Conservation (phyloP, 2,888 invertebrate genomes). For the Exocentrus adspersus region DNA sequence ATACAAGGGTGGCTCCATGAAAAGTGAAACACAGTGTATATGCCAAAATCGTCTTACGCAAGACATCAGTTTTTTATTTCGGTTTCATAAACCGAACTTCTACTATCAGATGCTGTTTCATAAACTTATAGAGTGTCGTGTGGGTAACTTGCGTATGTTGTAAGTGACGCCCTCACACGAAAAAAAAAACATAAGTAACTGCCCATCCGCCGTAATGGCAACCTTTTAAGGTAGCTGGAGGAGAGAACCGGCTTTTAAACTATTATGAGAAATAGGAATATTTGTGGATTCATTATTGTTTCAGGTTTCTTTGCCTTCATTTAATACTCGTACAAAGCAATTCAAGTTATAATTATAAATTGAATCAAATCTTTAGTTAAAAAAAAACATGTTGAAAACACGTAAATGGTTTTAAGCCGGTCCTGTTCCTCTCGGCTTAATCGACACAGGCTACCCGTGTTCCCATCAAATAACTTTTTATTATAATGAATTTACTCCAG, state of each 20-base stretch:
- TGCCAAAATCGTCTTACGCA: constrained; percentile 26
- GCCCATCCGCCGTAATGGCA: constrained; percentile 16
- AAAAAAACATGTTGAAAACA: too few species aligned
- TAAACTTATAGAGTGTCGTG: constrained; percentile 32
- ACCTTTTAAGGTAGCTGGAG: constrained; percentile 10
- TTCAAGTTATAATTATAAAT: too few species aligned
- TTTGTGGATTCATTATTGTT: too few species aligned
- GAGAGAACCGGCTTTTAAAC: constrained; percentile 8
- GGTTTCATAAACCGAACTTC: constrained; percentile 35
- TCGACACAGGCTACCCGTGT: constrained; percentile 26
- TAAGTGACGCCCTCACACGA: constrained; percentile 30
- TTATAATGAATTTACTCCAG: constrained; percentile 18
- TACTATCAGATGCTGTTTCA: constrained; percentile 34
- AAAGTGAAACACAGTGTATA: not conserved
- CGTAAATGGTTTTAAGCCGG: too few species aligned
- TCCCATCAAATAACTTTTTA: constrained; percentile 20
- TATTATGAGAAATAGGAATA: not conserved
- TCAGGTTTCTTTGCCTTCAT: too few species aligned
- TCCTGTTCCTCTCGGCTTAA: constrained; percentile 6
- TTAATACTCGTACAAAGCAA: too few species aligned
- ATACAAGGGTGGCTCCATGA: not conserved
- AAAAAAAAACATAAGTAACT: constrained; percentile 14
- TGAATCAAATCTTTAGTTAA: too few species aligned
- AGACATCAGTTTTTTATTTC: constrained; percentile 32
- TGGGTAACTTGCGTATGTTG: constrained; percentile 30